Base-by-base conservation (phyloP, 1,140 invertebrate genomes). In the Sogatella furcifera region DNA sequence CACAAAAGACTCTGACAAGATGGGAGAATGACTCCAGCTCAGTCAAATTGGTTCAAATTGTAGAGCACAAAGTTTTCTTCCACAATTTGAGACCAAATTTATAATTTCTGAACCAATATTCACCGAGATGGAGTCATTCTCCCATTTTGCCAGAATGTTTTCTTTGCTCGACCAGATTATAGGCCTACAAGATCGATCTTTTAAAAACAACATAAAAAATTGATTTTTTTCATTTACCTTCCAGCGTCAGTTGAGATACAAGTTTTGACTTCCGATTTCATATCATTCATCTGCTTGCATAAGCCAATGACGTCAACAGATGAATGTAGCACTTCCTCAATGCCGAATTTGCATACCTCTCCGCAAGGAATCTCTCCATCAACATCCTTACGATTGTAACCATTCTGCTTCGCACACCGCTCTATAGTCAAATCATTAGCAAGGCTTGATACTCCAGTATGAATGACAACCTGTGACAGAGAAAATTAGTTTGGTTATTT, bases 361-460 rank as follows among this genome's bases (percentile, higher is more conserved):
- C 62, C 70, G 6, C 60, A 42, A 41, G 74, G 68, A 65, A 69
- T 65, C 71, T 73, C 66, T 63, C 73, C 74, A 42, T 71, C 70
- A 72, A 75, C 73, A 74, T 85, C 74, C 17, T 52, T 38, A 58
- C 66, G 72, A 4, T 69, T 60, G 65, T 86, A 86, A 9, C 82
- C 81, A 62, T 70, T 76, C 41, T 70, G 75, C 62, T 78, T 72
- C 6, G 84, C 84, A 57, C 70, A 72, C 15, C 66, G 73, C 73
- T 86, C 84, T 57, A 86, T 69, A 2, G 75, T 81, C 11, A 86
- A 68, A 60, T 72, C 72, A 19, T 75, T 67, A 0, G 81, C 78
- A 38, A 69, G 52, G 21, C 63, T 52, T 1, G 80, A 82, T n/a
- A 85, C 82, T 19, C 84, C 84, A 14, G 84, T 79, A 67, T 86